Percentiles rank a stretch among this genome's conserved stretches.
Conservation (phyloP, 2,113 vertebrate species). For the Syrrhaptes paradoxus region DNA sequence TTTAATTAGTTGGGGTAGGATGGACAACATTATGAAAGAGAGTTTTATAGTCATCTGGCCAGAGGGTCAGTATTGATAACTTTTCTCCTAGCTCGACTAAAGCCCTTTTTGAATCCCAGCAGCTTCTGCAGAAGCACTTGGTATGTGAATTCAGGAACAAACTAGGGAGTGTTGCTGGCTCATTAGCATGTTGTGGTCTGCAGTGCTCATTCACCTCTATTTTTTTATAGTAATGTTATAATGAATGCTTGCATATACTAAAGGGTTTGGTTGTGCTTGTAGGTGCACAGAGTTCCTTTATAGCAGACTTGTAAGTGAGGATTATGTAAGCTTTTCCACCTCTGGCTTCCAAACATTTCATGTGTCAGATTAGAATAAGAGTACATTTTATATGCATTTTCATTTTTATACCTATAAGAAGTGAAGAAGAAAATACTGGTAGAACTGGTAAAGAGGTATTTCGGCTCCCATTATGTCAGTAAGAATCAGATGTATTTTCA, state of each 20-base stretch:
- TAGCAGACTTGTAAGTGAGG: neutral
- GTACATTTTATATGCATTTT: neutral
- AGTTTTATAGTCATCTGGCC: neutral
- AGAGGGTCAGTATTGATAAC: fast-evolving
- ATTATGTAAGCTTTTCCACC: neutral
- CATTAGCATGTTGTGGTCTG: neutral
- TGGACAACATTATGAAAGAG: neutral
- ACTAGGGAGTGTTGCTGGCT: neutral
- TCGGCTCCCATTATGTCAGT: neutral
- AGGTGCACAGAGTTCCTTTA: neutral
- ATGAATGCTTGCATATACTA: neutral
- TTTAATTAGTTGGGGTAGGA: neutral
- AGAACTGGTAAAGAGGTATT: neutral
- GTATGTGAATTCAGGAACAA: neutral
- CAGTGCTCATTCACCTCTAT: neutral
- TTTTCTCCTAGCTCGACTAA: neutral
- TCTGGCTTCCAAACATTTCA: neutral
- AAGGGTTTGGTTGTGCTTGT: neutral
- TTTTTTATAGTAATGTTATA: neutral
- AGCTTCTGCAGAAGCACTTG: neutral
- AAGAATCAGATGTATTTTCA: neutral
- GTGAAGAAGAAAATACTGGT: neutral
- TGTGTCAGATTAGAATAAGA: neutral
- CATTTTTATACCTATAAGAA: neutral
- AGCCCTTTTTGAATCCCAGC: neutral